A percentile compares a stretch with the other conserved stretches of the same genome.
These are phyloP conservation scores for Ophraella communa DNA, from an alignment of 2,888 invertebrate genomes.

Conservation along the genomic window DNA sequence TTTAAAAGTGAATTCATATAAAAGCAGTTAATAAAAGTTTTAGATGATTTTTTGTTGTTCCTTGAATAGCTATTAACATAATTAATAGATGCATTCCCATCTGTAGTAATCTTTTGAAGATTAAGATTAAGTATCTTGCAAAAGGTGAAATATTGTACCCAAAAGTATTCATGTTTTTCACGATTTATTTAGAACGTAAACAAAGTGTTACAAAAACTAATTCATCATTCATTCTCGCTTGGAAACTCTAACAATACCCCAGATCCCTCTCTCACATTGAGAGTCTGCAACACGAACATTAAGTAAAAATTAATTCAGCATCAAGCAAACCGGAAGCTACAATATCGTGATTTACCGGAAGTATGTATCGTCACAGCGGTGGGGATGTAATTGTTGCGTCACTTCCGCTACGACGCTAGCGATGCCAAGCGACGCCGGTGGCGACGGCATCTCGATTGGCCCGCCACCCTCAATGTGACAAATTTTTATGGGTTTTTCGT, in stretches of 20 bases:
- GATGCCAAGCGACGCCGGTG: conserved; percentile 29
- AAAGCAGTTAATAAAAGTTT: neutral
- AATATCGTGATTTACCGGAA: conserved; percentile 50
- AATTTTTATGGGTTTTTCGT: conserved; percentile 57
- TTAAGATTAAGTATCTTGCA: too few relatives aligned
- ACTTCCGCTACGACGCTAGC: conserved; percentile 37
- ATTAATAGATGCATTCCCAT: too few relatives aligned
- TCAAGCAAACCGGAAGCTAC: conserved; percentile 47
- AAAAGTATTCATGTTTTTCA: neutral
- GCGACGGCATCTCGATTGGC: conserved; percentile 37
- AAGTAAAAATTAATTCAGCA: conserved; percentile 36
- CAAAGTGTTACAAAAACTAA: neutral
- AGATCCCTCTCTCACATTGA: neutral
- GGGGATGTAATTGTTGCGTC: conserved; percentile 56
- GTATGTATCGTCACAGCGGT: conserved; percentile 56
- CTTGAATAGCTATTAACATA: too few relatives aligned
- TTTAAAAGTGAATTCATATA: neutral
- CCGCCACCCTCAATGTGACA: conserved; percentile 55
- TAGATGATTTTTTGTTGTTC: neutral
- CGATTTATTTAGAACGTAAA: neutral
- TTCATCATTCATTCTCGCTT: neutral
- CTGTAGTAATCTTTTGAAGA: too few relatives aligned
- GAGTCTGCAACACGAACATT: conserved; percentile 11
- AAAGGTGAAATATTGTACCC: neutral
- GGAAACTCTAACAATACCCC: neutral